Conservation (phyloP, 2,888 invertebrate species). For the Synergus laeviventris region DNA sequence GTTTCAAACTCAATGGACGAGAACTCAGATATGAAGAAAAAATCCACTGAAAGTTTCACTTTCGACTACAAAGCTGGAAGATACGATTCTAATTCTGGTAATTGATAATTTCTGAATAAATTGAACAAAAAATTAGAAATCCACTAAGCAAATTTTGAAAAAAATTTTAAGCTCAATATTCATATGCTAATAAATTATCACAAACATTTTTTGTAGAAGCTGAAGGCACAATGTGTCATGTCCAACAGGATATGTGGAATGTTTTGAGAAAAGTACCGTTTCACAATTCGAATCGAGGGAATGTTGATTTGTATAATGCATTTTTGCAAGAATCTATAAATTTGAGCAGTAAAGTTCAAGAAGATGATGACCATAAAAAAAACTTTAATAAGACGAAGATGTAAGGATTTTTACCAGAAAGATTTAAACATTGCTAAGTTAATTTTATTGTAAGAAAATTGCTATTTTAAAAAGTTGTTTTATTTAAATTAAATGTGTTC, state of each 20-base stretch:
- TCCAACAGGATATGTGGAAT: conserved; percentile 29
- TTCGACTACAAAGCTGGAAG: conserved; percentile 2
- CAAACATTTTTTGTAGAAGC: not conserved
- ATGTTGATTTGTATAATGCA: conserved; percentile 48
- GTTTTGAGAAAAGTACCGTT: conserved; percentile 15
- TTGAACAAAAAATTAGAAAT: not conserved
- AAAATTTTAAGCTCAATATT: no score
- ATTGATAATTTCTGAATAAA: not conserved
- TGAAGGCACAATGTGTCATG: not conserved
- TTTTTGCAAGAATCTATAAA: conserved; percentile 46
- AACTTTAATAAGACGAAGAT: conserved; percentile 40
- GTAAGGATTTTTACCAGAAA: not conserved
- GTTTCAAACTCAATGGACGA: conserved; percentile 9
- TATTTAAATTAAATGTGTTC: not conserved
- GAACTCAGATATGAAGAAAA: conserved; percentile 36
- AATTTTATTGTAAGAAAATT: not conserved
- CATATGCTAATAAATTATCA: not conserved
- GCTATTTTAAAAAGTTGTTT: not conserved
- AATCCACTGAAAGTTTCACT: conserved; percentile 14
- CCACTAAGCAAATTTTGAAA: no score
- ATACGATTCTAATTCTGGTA: not conserved
- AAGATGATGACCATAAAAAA: not conserved
- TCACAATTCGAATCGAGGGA: conserved; percentile 38
- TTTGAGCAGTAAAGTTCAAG: conserved; percentile 36
- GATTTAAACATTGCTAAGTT: not conserved